Evolutionary conservation across 2,888 invertebrate genomes (phyloP).

Genomic region (Platycheirus albimanus): DNA sequence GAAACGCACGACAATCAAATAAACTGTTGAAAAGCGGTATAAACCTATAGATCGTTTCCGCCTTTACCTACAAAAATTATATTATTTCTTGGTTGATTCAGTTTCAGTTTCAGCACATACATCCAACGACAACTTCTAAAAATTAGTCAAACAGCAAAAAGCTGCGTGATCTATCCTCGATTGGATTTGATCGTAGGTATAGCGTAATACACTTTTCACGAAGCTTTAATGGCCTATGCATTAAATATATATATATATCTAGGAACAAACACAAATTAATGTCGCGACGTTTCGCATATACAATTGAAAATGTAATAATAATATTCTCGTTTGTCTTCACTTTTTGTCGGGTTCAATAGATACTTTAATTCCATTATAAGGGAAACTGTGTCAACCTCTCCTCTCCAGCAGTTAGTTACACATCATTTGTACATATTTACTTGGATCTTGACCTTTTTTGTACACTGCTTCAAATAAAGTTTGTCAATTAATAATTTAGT

Average conservation of each 20-base stretch:
- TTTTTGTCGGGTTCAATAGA: background rate
- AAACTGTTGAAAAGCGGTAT: constrained; percentile 10
- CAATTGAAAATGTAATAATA: constrained; percentile 24
- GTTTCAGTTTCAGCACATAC: constrained; percentile 37
- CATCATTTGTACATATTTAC: too few species aligned
- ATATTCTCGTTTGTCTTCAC: constrained; percentile 27
- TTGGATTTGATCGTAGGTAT: constrained; percentile 47
- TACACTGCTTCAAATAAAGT: background rate
- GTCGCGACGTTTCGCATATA: constrained; percentile 36
- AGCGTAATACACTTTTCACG: constrained; percentile 40
- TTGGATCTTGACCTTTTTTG: too few species aligned
- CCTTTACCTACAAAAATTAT: constrained; percentile 10
- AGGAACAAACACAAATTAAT: constrained; percentile 27
- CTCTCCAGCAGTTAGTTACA: background rate
- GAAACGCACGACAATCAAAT: constrained; percentile 12
- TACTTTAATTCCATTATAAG: constrained; percentile 22
- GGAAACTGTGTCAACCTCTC: constrained; percentile 11
- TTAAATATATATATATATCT: constrained; percentile 54
- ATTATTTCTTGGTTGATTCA: background rate
- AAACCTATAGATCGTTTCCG: constrained; percentile 50
- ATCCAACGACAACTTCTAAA: constrained; percentile 31
- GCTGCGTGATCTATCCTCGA: constrained; percentile 59
- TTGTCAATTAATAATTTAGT: background rate
- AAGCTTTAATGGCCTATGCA: constrained; percentile 63
- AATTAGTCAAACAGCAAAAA: constrained; percentile 29